Conservation (phyloP, 2,113 vertebrate species). For the Brachypteracias leptosomus region DNA sequence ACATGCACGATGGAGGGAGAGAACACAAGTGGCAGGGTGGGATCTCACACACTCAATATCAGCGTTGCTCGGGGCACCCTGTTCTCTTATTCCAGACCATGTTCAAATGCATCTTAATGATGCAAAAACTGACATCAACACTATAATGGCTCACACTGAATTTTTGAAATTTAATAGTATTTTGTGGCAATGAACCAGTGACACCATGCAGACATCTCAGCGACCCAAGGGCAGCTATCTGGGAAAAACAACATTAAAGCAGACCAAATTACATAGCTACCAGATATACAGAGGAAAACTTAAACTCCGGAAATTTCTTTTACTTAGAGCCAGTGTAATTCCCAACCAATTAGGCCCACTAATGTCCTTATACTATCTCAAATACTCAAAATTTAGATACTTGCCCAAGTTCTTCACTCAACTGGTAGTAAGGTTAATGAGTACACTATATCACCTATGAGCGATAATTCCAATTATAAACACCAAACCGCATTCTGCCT, state of each 20-base stretch:
- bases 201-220: neutral
- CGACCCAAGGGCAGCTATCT: neutral
- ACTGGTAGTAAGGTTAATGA: neutral
- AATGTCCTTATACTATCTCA: neutral
- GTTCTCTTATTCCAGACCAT: neutral
- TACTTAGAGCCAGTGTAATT: neutral
- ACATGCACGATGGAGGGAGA: rapidly evolving
- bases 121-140: neutral
- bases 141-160: neutral
- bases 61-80: neutral
- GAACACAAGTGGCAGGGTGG: neutral
- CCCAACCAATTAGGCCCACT: neutral
- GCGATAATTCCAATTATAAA: neutral
- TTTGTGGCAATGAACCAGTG: neutral
- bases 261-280: neutral
- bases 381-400: neutral
- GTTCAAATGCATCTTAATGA: neutral
- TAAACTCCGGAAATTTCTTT: neutral
- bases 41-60: rapidly evolving
- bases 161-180: neutral
- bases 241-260: neutral
- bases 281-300: rapidly evolving
- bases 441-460: neutral
- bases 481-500: neutral
- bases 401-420: neutral